These are phyloP conservation scores for Nephrotoma guestfalica DNA, from an alignment of 2,888 invertebrate species.

Conservation along the genomic window DNA sequence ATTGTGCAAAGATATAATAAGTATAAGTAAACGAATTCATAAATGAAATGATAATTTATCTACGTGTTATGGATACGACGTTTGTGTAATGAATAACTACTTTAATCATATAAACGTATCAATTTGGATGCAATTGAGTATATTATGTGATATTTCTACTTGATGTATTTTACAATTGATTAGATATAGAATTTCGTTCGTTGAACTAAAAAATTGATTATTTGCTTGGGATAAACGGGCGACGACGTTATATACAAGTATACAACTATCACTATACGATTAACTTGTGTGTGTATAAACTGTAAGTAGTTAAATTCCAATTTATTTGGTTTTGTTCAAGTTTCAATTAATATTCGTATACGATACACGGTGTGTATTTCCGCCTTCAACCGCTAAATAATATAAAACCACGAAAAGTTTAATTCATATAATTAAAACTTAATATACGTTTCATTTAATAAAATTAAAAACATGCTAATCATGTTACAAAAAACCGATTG, in stretches of 20 bases:
- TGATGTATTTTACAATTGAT: not conserved
- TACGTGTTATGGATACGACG: not conserved
- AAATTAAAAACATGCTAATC: not conserved
- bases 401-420: not conserved
- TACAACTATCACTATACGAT: not conserved
- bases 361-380: too few relatives aligned
- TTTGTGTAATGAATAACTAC: not conserved
- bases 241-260: too few relatives aligned
- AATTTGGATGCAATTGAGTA: not conserved
- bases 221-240: not conserved
- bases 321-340: too few relatives aligned
- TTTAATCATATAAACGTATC: not conserved
- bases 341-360: too few relatives aligned
- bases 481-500: not conserved
- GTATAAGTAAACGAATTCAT: not conserved
- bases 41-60: not conserved
- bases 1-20: not conserved
- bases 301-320: too few relatives aligned
- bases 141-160: not conserved
- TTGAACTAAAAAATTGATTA: not conserved
- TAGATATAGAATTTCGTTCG: not conserved
- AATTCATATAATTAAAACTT: not conserved
- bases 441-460: not conserved
- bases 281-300: not conserved
- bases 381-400: not conserved